Conservation (phyloP, 64 coral and sea anemone genomes). For the Cladopsammia gracilis region DNA sequence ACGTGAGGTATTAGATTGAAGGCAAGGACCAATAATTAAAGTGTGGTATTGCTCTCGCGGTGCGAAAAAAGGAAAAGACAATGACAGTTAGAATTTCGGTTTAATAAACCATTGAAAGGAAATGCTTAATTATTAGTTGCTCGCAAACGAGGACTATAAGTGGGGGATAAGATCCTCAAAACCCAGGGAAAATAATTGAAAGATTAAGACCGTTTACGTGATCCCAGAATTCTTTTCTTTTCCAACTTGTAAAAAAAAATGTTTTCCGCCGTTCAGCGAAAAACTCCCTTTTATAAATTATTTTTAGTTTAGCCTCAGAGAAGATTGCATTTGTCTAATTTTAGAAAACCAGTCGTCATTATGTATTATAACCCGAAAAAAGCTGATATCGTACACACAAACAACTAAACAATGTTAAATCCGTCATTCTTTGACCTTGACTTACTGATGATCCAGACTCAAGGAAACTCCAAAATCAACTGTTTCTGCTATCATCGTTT, state of each 20-base stretch:
- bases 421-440: not conserved
- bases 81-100: slow-evolving; percentile 11
- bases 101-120: slow-evolving; percentile 42
- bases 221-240: not conserved
- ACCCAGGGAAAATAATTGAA: too few species aligned
- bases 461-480: not conserved
- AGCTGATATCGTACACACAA: not conserved
- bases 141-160: not conserved
- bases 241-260: not conserved
- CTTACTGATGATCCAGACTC: not conserved
- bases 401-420: not conserved
- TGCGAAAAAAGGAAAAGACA: slow-evolving; percentile 11
- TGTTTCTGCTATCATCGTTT: too few species aligned
- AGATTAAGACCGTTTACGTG: too few species aligned
- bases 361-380: not conserved
- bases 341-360: slow-evolving; percentile 1
- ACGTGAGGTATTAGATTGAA: not conserved
- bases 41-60: slow-evolving; percentile 21
- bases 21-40: not conserved
- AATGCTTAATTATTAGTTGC: slow-evolving; percentile 17
- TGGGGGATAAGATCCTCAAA: too few species aligned
- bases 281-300: too few species aligned
- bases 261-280: too few species aligned
- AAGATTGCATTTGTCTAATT: not conserved
- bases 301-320: not conserved